These are phyloP conservation scores for Diachasma alloeum DNA, from an alignment of 1,140 invertebrate genomes.

Conservation along the genomic window DNA sequence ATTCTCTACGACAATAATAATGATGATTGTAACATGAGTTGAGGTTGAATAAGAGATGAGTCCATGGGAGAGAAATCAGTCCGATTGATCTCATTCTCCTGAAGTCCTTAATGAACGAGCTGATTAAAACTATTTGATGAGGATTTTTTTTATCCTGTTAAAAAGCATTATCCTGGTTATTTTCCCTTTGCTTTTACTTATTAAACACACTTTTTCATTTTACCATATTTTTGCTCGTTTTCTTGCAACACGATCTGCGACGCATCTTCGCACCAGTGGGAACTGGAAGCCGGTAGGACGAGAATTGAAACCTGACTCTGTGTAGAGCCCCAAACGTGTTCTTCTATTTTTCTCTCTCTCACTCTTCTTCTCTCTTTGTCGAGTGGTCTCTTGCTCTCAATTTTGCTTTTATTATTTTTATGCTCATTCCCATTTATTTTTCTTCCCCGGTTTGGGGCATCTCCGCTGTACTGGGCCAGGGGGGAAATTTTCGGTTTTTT, in stretches of 20 bases:
- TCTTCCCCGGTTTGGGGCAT: background rate
- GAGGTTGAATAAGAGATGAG: background rate
- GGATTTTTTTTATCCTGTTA: too few relatives aligned
- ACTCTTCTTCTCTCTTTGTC: background rate
- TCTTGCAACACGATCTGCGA: conserved; percentile 20
- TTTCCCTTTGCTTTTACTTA: background rate
- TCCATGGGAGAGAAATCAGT: background rate
- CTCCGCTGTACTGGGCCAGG: too few relatives aligned
- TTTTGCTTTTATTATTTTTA: too few relatives aligned
- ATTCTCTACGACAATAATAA: background rate
- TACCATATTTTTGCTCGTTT: background rate
- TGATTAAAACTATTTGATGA: too few relatives aligned
- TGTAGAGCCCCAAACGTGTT: too few relatives aligned
- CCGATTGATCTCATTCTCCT: background rate
- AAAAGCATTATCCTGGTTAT: background rate
- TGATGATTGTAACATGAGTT: background rate
- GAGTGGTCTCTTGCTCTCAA: too few relatives aligned
- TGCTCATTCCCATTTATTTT: background rate
- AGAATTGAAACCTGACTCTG: conserved; percentile 20
- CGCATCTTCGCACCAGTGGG: conserved; percentile 14
- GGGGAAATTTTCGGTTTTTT: too few relatives aligned
- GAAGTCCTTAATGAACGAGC: background rate
- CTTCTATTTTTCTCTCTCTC: background rate
- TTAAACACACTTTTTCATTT: background rate
- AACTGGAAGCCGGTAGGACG: background rate